Conservation (phyloP, 2,113 vertebrate genomes). For the Strigops habroptila region DNA sequence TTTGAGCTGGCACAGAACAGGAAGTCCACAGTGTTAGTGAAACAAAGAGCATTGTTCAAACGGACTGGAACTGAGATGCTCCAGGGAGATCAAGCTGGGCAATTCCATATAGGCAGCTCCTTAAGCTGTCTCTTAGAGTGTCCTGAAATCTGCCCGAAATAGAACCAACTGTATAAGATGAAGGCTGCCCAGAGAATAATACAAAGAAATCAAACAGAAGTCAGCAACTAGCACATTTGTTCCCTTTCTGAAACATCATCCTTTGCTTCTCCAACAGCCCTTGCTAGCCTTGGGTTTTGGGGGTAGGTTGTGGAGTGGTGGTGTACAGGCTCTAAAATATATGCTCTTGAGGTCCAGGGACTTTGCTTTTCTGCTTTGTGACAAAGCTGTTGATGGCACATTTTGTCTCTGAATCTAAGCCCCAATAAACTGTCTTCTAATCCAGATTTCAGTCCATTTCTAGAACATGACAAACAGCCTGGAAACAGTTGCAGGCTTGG, state of each 20-base stretch:
- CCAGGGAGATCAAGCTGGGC: background rate
- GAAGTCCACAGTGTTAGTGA: background rate
- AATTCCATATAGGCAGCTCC: background rate
- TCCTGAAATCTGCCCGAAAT: background rate
- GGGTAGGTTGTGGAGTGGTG: background rate
- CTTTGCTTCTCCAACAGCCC: background rate
- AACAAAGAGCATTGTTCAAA: background rate
- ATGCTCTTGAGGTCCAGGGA: background rate
- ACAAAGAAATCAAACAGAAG: background rate
- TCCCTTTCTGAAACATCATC: background rate
- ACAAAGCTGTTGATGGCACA: background rate
- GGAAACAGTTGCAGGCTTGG: background rate
- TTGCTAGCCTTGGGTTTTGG: background rate
- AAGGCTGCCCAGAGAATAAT: background rate
- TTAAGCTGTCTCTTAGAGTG: background rate
- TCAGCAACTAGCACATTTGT: background rate
- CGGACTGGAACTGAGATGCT: background rate
- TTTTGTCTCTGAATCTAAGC: background rate
- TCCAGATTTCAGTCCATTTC: background rate
- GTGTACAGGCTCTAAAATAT: background rate
- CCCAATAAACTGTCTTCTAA: background rate
- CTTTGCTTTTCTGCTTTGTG: background rate
- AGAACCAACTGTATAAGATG: background rate
- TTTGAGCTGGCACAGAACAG: background rate
- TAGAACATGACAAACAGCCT: background rate